Evolutionary conservation across 1,140 invertebrate species (phyloP).

Genomic region (Neodiprion fabricii): DNA sequence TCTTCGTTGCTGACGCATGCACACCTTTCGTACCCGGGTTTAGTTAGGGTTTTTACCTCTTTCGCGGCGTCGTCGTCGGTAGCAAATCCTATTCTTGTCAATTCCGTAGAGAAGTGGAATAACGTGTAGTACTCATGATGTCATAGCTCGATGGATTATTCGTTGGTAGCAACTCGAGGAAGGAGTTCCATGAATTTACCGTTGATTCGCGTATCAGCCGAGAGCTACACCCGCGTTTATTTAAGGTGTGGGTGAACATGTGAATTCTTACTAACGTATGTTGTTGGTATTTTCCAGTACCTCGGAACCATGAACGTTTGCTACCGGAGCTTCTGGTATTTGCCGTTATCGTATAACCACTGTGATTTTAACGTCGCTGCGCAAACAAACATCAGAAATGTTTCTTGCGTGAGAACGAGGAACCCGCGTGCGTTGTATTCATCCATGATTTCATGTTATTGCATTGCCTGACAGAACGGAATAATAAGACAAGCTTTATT

Average conservation of each 20-base stretch:
- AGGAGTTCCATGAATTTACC: too few relatives aligned
- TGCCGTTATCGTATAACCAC: not conserved
- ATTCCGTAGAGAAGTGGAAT: not conserved
- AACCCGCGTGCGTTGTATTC: too few relatives aligned
- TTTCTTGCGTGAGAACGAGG: not conserved
- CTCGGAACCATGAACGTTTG: not conserved
- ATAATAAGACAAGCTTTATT: too few relatives aligned
- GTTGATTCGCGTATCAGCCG: not conserved
- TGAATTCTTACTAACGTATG: not conserved
- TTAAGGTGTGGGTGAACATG: not conserved
- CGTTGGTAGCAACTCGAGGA: too few relatives aligned
- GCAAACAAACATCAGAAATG: not conserved
- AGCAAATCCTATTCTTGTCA: too few relatives aligned
- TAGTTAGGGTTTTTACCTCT: too few relatives aligned
- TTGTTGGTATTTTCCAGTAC: not conserved
- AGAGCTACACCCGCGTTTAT: not conserved
- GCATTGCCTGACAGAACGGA: too few relatives aligned
- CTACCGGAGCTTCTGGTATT: not conserved
- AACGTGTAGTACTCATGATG: not conserved
- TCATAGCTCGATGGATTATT: too few relatives aligned
- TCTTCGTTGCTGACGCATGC: too few relatives aligned
- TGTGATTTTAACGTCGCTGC: not conserved
- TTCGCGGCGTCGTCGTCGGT: too few relatives aligned
- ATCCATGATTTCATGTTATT: too few relatives aligned
- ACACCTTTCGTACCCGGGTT: too few relatives aligned